Conservation (phyloP, 2,888 invertebrate genomes). For the Plusia festucae region DNA sequence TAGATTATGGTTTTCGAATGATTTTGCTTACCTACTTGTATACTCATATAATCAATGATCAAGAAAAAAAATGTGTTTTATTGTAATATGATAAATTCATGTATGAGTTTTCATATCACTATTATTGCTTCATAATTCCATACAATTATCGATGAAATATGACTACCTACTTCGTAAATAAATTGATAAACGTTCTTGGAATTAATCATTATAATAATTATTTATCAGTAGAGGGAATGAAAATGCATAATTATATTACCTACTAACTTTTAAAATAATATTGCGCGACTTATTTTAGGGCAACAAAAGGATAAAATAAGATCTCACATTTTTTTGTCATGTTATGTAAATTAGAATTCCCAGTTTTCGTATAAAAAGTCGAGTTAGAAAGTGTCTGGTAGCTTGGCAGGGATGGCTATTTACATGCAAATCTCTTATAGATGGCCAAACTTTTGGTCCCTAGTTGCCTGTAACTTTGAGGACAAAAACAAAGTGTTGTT, state of each 20-base stretch:
- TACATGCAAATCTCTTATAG: slow-evolving; percentile 79
- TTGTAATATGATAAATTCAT: background rate
- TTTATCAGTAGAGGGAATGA: background rate
- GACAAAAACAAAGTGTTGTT: slow-evolving; percentile 65
- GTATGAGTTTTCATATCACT: background rate
- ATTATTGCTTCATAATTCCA: background rate
- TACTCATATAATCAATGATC: too few relatives aligned
- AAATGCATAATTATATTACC: background rate
- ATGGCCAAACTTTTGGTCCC: slow-evolving; percentile 64
- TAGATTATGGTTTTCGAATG: slow-evolving; percentile 44
- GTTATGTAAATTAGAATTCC: slow-evolving; percentile 52
- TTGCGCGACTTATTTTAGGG: background rate
- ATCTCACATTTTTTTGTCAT: slow-evolving; percentile 32
- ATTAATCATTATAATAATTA: background rate
- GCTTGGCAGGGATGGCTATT: slow-evolving; percentile 70
- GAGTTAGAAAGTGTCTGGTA: slow-evolving; percentile 81
- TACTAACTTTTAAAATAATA: background rate
- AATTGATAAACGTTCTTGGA: background rate
- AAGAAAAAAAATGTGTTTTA: too few relatives aligned
- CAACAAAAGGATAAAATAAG: background rate
- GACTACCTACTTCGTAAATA: background rate
- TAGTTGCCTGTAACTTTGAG: slow-evolving; percentile 48
- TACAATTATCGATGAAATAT: background rate
- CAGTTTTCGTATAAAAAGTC: slow-evolving; percentile 55
- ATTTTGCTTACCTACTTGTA: too few relatives aligned